Percentiles rank a stretch among this genome's conserved stretches.
These are phyloP conservation scores for Meteorus sp. DNA, from an alignment of 1,140 invertebrate species.

Conservation along the genomic window DNA sequence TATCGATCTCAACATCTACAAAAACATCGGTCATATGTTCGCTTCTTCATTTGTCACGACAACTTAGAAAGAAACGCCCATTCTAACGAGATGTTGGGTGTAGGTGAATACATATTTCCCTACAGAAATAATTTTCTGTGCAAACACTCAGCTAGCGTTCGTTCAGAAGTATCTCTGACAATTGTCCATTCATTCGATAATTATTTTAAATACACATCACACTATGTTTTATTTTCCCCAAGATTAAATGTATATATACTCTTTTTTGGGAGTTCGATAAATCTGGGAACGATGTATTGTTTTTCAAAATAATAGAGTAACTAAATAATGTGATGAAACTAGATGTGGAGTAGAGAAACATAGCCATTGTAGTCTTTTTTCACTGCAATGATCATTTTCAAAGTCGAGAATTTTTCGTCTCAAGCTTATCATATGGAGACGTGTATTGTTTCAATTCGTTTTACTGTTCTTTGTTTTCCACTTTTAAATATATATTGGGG, in stretches of 20 bases:
- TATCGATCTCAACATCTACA: too few relatives aligned
- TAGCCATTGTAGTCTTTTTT: too few relatives aligned
- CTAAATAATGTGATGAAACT: too few relatives aligned
- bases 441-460: not conserved
- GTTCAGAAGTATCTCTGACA: slow-evolving; percentile 21
- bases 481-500: slow-evolving; percentile 94
- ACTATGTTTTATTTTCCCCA: slow-evolving; percentile 28
- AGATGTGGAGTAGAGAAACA: too few relatives aligned
- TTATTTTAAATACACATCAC: slow-evolving; percentile 32
- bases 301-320: too few relatives aligned
- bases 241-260: slow-evolving; percentile 31
- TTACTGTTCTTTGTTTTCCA: not conserved
- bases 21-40: not conserved
- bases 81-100: slow-evolving; percentile 25
- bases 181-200: not conserved
- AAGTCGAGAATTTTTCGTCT: too few relatives aligned
- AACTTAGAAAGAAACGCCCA: slow-evolving; percentile 42
- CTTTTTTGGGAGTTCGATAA: not conserved
- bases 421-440: too few relatives aligned
- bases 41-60: too few relatives aligned
- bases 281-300: too few relatives aligned
- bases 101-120: slow-evolving; percentile 35
- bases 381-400: not conserved
- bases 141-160: slow-evolving; percentile 46
- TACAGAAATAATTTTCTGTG: slow-evolving; percentile 44